phyloP scores from a whole-genome alignment of 1,140 invertebrate species.

The Drosophila grimshawi region DNA sequence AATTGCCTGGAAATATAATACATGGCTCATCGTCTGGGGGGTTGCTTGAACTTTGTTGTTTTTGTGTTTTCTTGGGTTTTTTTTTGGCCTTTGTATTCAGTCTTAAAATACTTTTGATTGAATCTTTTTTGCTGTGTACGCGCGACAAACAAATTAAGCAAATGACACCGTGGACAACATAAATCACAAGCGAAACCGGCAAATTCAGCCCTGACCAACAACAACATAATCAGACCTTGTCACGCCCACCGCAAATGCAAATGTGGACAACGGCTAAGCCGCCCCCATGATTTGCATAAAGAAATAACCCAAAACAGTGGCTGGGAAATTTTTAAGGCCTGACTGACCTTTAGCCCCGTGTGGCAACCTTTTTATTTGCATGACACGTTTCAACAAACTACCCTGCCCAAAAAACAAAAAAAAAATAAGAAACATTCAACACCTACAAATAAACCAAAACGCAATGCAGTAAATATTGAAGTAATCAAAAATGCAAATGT shows the following conservation, averaged over 20 bases:
- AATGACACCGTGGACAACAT: constrained; percentile 49
- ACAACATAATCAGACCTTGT: constrained; percentile 66
- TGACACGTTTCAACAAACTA: constrained; percentile 56
- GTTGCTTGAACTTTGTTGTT: constrained; percentile 48
- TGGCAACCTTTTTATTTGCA: constrained; percentile 59
- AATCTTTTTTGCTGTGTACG: constrained; percentile 18
- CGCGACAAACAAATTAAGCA: constrained; percentile 51
- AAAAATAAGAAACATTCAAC: constrained; percentile 16
- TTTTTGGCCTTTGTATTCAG: constrained; percentile 15
- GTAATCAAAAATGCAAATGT: constrained; percentile 80
- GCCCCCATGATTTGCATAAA: constrained; percentile 65
- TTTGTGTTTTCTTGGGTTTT: constrained; percentile 9
- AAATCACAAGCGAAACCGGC: constrained; percentile 25
- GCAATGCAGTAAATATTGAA: constrained; percentile 68
- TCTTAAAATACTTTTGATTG: constrained; percentile 49
- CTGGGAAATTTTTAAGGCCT: constrained; percentile 51
- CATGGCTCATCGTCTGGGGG: constrained; percentile 43
- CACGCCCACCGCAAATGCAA: constrained; percentile 46
- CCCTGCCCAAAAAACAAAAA: constrained; percentile 7
- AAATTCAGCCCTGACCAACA: constrained; percentile 9
- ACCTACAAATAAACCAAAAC: constrained; percentile 52
- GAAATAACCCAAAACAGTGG: constrained; percentile 46
- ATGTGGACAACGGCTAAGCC: constrained; percentile 4
- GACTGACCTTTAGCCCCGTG: constrained; percentile 49
- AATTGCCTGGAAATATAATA: constrained; percentile 64